These are phyloP conservation scores for Microctonus hyperodae DNA, from an alignment of 2,888 invertebrate species.

Conservation along the genomic window DNA sequence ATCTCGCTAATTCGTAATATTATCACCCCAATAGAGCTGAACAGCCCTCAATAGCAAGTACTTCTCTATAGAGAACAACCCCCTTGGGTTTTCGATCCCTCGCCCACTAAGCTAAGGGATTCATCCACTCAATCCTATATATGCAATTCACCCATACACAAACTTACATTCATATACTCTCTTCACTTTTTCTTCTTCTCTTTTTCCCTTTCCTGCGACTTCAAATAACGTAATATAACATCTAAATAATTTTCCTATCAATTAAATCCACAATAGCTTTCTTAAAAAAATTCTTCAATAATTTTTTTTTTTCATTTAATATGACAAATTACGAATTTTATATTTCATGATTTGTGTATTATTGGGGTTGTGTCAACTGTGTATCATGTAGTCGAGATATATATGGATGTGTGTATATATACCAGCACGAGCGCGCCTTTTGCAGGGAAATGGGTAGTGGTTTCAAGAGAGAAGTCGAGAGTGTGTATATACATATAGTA, in stretches of 20 bases:
- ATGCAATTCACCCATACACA: slow-evolving; percentile 33
- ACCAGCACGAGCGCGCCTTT: slow-evolving; percentile 28
- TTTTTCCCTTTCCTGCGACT: too few species aligned
- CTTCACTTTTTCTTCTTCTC: not conserved
- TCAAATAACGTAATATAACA: too few species aligned
- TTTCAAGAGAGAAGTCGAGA: slow-evolving; percentile 40
- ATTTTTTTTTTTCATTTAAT: not conserved
- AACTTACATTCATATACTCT: slow-evolving; percentile 28
- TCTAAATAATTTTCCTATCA: not conserved
- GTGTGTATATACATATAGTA: too few species aligned
- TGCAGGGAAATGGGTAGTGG: slow-evolving; percentile 24
- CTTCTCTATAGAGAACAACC: slow-evolving; percentile 47
- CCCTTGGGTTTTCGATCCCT: slow-evolving; percentile 36
- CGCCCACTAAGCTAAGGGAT: slow-evolving; percentile 52
- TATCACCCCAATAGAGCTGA: slow-evolving; percentile 59
- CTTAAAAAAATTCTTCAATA: not conserved
- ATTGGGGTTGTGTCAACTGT: slow-evolving; percentile 3
- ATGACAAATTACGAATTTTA: not conserved
- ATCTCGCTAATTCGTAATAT: slow-evolving; percentile 61
- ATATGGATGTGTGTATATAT: too few species aligned
- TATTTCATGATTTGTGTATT: not conserved
- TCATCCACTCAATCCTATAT: slow-evolving; percentile 50
- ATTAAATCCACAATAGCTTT: not conserved
- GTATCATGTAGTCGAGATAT: slow-evolving; percentile 15
- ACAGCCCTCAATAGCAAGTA: slow-evolving; percentile 53